These are phyloP conservation scores for Ciconia stormi DNA, from an alignment of 2,113 vertebrate genomes.

Conservation along the genomic window DNA sequence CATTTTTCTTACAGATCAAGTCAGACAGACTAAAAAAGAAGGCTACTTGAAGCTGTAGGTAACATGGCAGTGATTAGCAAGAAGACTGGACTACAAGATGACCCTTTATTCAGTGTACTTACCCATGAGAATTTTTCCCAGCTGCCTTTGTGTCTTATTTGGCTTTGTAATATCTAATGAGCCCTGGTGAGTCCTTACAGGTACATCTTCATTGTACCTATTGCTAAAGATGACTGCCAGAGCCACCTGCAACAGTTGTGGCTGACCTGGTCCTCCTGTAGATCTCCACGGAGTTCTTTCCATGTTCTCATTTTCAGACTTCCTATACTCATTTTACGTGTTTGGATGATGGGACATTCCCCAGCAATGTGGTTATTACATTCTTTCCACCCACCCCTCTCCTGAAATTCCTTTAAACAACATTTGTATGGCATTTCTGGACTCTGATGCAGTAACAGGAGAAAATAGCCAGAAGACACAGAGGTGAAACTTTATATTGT, in stretches of 20 bases:
- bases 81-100: background rate
- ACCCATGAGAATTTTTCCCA: background rate
- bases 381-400: accelerated
- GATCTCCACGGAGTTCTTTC: accelerated
- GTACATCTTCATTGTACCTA: background rate
- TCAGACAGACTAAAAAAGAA: background rate
- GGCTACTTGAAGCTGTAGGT: background rate
- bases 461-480: background rate
- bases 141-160: background rate
- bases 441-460: background rate
- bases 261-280: background rate
- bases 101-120: background rate
- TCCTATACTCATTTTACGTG: background rate
- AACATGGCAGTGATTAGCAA: accelerated
- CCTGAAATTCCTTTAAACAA: background rate
- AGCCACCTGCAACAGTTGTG: background rate
- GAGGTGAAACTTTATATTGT: background rate
- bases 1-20: background rate
- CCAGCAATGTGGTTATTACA: background rate
- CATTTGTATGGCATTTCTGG: background rate
- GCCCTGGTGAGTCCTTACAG: background rate
- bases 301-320: background rate
- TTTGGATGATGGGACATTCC: background rate
- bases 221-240: background rate
- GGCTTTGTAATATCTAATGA: background rate